Evolutionary conservation across 1,140 invertebrate species (phyloP).

Genomic region (Cheumatopsyche charites): DNA sequence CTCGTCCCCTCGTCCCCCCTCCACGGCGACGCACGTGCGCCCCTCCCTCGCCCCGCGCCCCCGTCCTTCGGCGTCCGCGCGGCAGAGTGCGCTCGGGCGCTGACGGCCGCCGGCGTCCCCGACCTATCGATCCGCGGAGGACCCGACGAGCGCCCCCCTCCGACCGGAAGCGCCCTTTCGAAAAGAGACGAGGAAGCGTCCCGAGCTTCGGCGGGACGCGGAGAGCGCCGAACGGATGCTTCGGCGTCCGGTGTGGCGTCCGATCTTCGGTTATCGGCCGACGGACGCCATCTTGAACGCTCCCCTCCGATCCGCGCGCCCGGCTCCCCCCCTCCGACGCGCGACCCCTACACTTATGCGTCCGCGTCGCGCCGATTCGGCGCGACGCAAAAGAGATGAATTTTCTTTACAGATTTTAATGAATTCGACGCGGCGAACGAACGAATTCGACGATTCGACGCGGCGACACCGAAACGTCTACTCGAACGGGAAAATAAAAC

Average conservation of each 20-base stretch:
- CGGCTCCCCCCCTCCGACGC: neutral
- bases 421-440: neutral
- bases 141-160: constrained; percentile 2
- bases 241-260: no score
- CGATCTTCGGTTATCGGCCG: neutral
- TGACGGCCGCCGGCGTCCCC: constrained; percentile 38
- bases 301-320: neutral
- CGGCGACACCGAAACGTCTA: neutral
- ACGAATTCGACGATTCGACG: no score
- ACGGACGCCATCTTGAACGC: constrained; percentile 2
- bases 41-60: constrained; percentile 27
- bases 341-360: neutral
- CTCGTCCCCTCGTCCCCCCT: neutral
- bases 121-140: constrained; percentile 34
- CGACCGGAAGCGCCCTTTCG: no score
- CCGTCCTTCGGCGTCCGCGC: neutral
- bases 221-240: neutral
- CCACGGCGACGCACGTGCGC: neutral
- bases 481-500: no score
- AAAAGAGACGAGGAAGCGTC: no score
- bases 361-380: no score
- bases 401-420: no score
- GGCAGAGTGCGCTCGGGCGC: neutral
- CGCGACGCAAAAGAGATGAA: no score
- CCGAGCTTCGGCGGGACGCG: no score